Evolutionary conservation across 2,797 vertebrate genomes (phyloP).

Genomic region (Enteromius thamalakanensis): DNA sequence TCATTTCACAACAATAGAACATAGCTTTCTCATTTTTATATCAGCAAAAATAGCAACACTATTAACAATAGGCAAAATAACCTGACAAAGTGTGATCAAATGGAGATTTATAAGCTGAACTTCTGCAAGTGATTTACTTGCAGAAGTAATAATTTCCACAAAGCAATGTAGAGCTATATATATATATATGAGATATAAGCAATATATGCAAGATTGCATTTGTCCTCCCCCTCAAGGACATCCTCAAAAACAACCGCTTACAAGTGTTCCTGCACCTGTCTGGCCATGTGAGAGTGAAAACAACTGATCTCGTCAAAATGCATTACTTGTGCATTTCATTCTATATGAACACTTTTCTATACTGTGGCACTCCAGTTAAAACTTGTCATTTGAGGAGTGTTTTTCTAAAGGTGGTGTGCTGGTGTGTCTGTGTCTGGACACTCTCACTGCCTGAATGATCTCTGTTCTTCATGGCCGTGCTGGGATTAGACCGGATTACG

Average conservation of each 20-base stretch:
- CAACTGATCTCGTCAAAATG: background rate
- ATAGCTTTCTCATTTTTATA: background rate
- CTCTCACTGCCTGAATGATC: constrained; percentile 54
- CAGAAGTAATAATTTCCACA: background rate
- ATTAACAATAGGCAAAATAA: background rate
- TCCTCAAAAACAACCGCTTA: background rate
- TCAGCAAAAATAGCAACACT: background rate
- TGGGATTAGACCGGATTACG: constrained; percentile 78
- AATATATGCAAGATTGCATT: background rate
- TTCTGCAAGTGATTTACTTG: too few species aligned
- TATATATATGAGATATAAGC: too few species aligned
- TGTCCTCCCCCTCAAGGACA: background rate
- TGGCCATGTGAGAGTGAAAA: constrained; percentile 39
- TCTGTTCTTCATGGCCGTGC: constrained; percentile 63
- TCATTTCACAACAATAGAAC: background rate
- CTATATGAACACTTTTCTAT: background rate
- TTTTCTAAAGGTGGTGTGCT: background rate
- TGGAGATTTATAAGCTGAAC: background rate
- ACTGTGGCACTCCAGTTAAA: background rate
- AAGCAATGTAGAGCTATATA: background rate
- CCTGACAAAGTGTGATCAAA: background rate
- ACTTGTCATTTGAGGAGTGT: background rate
- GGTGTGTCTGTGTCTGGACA: constrained; percentile 18
- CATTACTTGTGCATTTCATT: background rate
- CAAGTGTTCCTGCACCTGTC: constrained; percentile 25